Evolutionary conservation across 1,140 invertebrate genomes (phyloP), one percentile per base, ranked within the genome.

Genomic region (Drosophila mojavensis): DNA sequence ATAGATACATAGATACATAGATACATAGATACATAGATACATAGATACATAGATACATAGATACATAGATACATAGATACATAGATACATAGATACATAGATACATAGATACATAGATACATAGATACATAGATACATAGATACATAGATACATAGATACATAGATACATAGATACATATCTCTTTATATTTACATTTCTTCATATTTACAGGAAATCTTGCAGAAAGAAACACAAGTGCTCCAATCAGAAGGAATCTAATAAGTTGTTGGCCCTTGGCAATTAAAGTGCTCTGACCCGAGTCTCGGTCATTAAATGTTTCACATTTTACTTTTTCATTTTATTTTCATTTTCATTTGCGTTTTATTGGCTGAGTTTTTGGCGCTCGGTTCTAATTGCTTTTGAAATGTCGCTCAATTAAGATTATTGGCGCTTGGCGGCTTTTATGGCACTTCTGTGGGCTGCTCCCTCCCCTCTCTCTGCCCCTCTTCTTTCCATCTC

Each of bases 321-420:
- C 24, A 39, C 3, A 63, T 56, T 56, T 64, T 64, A 24, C 13
- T 15, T 28, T 56, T 54, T 47, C 10, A 9, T 59, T 54, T 48
- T 58, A 41, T 78, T 81, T 62, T 48, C 48, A 58, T 82, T 73
- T 56, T 54, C 36, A 62, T 68, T 74, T 39, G 43, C 62, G 60
- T 63, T 60, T 60, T 68, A 51, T 39, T 47, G 55, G 36, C 33
- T 11, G 63, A 30, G 9, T 28, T 70, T 65, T 51, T 69, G 45
- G 39, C 48, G 28, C 51, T 41, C 43, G 28, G 2, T 69, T 74
- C 24, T 88, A 89, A 88, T 83, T 83, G 77, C 77, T 55, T 48
- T 60, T 60, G 67, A 80, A 89, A 80, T 84, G 84, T 80, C 51
- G 77, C 67, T 68, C 84, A 91, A 91, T 91, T 91, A 91, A 74